Evolutionary conservation across 2,888 invertebrate species (phyloP).

Genomic region (Agapetus fuscipes): DNA sequence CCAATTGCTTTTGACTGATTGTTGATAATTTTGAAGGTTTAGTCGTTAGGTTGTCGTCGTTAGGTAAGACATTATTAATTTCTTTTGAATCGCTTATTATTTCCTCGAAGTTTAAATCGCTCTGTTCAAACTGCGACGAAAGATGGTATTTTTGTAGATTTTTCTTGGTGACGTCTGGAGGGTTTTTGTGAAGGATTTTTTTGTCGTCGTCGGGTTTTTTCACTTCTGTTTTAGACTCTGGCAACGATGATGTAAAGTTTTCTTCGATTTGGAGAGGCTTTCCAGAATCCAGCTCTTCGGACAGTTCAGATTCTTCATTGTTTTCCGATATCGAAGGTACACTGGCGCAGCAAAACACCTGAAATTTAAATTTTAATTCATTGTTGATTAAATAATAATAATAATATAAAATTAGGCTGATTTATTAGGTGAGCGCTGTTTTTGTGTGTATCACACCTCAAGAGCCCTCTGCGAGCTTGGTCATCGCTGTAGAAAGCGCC

Average conservation of each 20-base stretch:
- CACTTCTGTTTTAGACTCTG: not conserved
- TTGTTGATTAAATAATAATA: too few species aligned
- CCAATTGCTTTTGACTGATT: too few species aligned
- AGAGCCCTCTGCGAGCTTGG: too few species aligned
- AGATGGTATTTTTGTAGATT: slow-evolving; percentile 7
- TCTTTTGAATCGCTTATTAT: slow-evolving; percentile 15
- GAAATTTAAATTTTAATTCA: slow-evolving; percentile 6
- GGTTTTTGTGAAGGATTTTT: slow-evolving; percentile 4
- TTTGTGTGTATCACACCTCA: too few species aligned
- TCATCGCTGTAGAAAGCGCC: too few species aligned
- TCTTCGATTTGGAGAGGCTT: slow-evolving; percentile 6
- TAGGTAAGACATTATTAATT: slow-evolving; percentile 15
- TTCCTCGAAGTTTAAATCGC: slow-evolving; percentile 10
- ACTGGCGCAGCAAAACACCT: slow-evolving; percentile 15
- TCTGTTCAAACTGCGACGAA: slow-evolving; percentile 6
- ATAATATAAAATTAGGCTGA: too few species aligned
- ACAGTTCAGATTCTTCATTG: slow-evolving; percentile 10
- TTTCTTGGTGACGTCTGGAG: slow-evolving; percentile 14
- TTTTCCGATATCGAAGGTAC: slow-evolving; percentile 5
- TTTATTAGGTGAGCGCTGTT: too few species aligned
- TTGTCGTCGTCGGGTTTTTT: slow-evolving; percentile 1
- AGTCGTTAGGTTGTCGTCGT: too few species aligned
- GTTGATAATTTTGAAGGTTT: too few species aligned
- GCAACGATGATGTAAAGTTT: slow-evolving; percentile 4
- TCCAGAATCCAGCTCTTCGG: slow-evolving; percentile 8